Percentiles rank a stretch among this genome's conserved stretches.
phyloP scores from a whole-genome alignment of 2,888 invertebrate genomes.

The Frankliniella intonsa region DNA sequence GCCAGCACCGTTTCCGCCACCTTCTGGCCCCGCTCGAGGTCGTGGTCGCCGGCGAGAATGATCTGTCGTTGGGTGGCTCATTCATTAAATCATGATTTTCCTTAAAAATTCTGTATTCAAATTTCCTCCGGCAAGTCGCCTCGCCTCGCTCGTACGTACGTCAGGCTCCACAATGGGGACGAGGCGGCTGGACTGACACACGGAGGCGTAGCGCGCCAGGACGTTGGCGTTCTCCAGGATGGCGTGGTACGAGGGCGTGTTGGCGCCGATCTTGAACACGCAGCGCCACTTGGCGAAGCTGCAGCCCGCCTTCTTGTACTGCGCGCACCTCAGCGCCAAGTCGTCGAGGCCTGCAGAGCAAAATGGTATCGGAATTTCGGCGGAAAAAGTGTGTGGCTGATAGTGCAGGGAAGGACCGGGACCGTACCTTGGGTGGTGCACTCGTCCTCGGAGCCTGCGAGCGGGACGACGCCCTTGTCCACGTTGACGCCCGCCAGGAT shows the following conservation, averaged over 20 bases:
- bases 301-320: slow-evolving; percentile 96
- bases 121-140: no score
- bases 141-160: slow-evolving; percentile 39
- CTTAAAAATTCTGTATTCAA: no score
- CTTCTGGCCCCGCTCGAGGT: slow-evolving; percentile 85
- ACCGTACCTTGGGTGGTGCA: slow-evolving; percentile 89
- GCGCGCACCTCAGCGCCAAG: slow-evolving; percentile 86
- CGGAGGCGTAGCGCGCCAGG: slow-evolving; percentile 92
- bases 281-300: slow-evolving; percentile 99
- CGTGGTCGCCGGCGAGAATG: slow-evolving; percentile 95
- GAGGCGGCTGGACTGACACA: slow-evolving; percentile 92
- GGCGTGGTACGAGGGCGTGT: slow-evolving; percentile 85
- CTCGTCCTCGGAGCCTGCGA: slow-evolving; percentile 91
- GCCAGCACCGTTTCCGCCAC: slow-evolving; percentile 93
- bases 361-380: background rate
- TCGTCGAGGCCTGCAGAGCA: slow-evolving; percentile 73
- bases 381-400: background rate
- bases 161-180: slow-evolving; percentile 99
- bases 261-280: slow-evolving; percentile 87
- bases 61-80: slow-evolving; percentile 49
- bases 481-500: slow-evolving; percentile 98
- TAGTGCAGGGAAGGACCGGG: no score
- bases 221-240: slow-evolving; percentile 95
- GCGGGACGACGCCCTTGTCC: slow-evolving; percentile 91
- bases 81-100: background rate